Evolutionary conservation across 2,888 invertebrate species (phyloP).

Genomic region (Camponotus fellah): DNA sequence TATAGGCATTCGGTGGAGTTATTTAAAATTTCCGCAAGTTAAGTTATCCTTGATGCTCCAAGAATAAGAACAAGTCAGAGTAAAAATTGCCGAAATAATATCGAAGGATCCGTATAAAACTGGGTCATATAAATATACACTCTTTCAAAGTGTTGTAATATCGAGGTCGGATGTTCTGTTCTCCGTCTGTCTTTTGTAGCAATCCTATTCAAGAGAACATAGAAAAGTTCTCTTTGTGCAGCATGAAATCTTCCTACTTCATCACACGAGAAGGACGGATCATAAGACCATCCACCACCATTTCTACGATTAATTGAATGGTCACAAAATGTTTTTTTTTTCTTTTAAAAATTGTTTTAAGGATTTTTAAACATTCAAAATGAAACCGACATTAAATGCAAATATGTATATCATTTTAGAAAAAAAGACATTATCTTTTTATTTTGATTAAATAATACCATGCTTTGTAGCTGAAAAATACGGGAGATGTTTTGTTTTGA

Average conservation of each 20-base stretch:
- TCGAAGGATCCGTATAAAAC: slow-evolving; percentile 4
- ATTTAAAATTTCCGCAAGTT: background rate
- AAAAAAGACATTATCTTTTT: background rate
- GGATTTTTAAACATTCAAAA: slow-evolving; percentile 64
- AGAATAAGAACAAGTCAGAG: background rate
- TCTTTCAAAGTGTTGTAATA: slow-evolving; percentile 62
- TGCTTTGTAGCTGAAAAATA: background rate
- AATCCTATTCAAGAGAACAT: slow-evolving; percentile 59
- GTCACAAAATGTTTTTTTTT: slow-evolving; percentile 57
- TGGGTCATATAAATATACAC: slow-evolving; percentile 62
- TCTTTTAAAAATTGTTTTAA: slow-evolving; percentile 62
- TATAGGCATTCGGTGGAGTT: background rate
- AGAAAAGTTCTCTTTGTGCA: slow-evolving; percentile 63
- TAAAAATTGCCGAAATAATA: slow-evolving; percentile 26
- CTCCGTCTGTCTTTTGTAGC: slow-evolving; percentile 64
- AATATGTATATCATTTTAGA: slow-evolving; percentile 58
- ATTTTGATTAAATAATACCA: background rate
- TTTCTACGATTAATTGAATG: slow-evolving; percentile 18
- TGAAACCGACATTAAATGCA: slow-evolving; percentile 70
- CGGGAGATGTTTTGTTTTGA: background rate
- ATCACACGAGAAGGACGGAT: slow-evolving; percentile 65
- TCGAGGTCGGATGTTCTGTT: slow-evolving; percentile 62
- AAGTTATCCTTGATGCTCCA: background rate
- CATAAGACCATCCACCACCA: slow-evolving; percentile 63
- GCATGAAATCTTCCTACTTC: slow-evolving; percentile 65